Conservation (phyloP, 2,888 invertebrate genomes). For the Caenorhabditis sp. region DNA sequence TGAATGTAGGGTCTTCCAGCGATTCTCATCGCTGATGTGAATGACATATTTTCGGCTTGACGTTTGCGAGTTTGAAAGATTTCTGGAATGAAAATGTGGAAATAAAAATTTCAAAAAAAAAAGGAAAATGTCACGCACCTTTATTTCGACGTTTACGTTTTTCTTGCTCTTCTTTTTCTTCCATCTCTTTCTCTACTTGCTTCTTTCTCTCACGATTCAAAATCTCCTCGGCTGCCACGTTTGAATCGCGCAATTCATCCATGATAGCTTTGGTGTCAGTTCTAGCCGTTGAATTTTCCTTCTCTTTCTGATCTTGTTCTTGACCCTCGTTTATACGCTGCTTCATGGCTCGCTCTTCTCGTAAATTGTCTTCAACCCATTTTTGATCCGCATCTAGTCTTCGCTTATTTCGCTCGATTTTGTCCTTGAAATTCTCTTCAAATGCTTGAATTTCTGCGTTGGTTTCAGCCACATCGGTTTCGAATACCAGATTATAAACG, state of each 20-base stretch:
- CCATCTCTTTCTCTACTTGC: constrained; percentile 72
- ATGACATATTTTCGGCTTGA: constrained; percentile 48
- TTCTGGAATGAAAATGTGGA: constrained; percentile 25
- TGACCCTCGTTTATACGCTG: constrained; percentile 34
- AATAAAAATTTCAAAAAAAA: not conserved
- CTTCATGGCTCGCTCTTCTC: constrained; percentile 58
- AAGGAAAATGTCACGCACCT: constrained; percentile 49
- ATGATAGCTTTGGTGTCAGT: constrained; percentile 80
- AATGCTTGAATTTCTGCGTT: constrained; percentile 61
- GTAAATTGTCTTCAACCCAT: constrained; percentile 75
- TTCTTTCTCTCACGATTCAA: constrained; percentile 78
- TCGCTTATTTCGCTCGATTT: constrained; percentile 66
- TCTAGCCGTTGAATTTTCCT: constrained; percentile 30
- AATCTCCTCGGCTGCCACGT: constrained; percentile 82
- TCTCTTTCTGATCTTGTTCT: constrained; percentile 44
- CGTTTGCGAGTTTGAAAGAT: constrained; percentile 42
- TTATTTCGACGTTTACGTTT: constrained; percentile 78
- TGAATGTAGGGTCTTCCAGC: constrained; percentile 46
- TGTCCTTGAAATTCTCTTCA: constrained; percentile 55
- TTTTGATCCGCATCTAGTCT: constrained; percentile 76
- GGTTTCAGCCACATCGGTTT: constrained; percentile 55
- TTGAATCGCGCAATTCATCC: constrained; percentile 92
- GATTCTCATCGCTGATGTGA: constrained; percentile 37
- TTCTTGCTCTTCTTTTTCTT: constrained; percentile 65
- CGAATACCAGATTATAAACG: constrained; percentile 61